Evolutionary conservation across 2,113 vertebrate species (phyloP).

Genomic region (Seriola quinqueradiata): DNA sequence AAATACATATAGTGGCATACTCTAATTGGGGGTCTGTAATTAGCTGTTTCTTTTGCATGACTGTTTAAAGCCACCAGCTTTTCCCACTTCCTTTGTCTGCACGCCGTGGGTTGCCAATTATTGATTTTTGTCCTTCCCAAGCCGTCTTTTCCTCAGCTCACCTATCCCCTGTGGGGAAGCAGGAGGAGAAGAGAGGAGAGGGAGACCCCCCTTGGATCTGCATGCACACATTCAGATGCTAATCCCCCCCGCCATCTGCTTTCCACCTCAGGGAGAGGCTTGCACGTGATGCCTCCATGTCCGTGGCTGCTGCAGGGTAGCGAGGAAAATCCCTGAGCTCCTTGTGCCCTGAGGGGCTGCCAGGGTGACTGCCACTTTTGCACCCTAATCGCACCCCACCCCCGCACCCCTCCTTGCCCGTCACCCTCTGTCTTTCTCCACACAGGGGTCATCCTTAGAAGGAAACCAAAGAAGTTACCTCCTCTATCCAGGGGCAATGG

Average conservation of each 20-base stretch:
- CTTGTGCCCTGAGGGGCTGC: conserved; percentile 28
- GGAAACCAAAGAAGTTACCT: not conserved
- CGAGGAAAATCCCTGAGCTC: conserved; percentile 38
- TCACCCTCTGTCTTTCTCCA: not conserved
- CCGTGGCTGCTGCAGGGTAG: not conserved
- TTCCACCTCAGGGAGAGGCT: conserved; percentile 31
- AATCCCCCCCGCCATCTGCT: conserved; percentile 76
- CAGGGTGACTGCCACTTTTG: conserved; percentile 33
- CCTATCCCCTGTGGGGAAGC: conserved; percentile 38
- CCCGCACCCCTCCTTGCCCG: not conserved
- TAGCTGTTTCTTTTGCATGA: not conserved
- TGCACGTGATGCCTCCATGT: conserved; percentile 25
- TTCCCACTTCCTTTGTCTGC: conserved; percentile 31
- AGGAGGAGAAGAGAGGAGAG: conserved; percentile 1
- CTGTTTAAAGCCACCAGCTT: conserved; percentile 52
- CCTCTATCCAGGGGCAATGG: conserved; percentile 33
- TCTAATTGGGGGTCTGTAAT: conserved; percentile 1
- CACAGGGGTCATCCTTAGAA: conserved; percentile 29
- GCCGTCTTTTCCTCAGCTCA: conserved; percentile 43
- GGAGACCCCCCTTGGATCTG: conserved; percentile 33
- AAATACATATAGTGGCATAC: not conserved
- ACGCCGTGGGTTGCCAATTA: conserved; percentile 41
- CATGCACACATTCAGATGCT: conserved; percentile 69
- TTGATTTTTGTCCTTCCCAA: conserved; percentile 51
- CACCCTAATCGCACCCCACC: not conserved